A percentile compares a stretch with the other conserved stretches of the same genome.
These are phyloP conservation scores for Monochamus alternatus DNA, from an alignment of 2,888 invertebrate species.

Conservation along the genomic window DNA sequence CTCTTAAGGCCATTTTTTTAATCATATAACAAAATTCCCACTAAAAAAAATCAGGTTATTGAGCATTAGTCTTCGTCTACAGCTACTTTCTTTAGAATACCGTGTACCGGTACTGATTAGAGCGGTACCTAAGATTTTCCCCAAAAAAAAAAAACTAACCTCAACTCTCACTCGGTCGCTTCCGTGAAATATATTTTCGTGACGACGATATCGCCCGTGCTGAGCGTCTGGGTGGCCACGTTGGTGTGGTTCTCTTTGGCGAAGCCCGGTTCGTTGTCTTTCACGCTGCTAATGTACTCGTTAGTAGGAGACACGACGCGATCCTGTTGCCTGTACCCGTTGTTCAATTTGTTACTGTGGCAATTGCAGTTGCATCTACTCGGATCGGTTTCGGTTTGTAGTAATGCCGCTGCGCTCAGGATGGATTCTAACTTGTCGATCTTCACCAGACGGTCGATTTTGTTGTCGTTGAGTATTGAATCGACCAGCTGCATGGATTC, in stretches of 20 bases:
- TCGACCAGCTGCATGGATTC: slow-evolving; percentile 94
- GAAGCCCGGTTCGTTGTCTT: slow-evolving; percentile 66
- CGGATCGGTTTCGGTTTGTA: slow-evolving; percentile 73
- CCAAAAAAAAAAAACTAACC: slow-evolving; percentile 20
- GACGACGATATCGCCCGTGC: slow-evolving; percentile 94
- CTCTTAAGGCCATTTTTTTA: slow-evolving; percentile 7
- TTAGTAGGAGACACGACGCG: slow-evolving; percentile 66
- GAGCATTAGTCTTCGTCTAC: slow-evolving; percentile 48
- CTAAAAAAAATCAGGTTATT: slow-evolving; percentile 45
- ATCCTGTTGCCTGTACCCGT: slow-evolving; percentile 61
- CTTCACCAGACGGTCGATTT: slow-evolving; percentile 88
- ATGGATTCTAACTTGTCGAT: slow-evolving; percentile 91
- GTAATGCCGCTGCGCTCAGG: slow-evolving; percentile 83
- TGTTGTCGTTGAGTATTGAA: slow-evolving; percentile 85
- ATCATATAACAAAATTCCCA: slow-evolving; percentile 31
- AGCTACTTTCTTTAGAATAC: slow-evolving; percentile 41
- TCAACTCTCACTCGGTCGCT: slow-evolving; percentile 55
- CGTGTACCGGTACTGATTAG: slow-evolving; percentile 43
- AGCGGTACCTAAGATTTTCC: slow-evolving; percentile 22
- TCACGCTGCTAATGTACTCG: slow-evolving; percentile 60
- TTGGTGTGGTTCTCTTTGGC: slow-evolving; percentile 73
- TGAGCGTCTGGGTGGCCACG: slow-evolving; percentile 87
- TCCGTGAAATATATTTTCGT: slow-evolving; percentile 81
- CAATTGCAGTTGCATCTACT: slow-evolving; percentile 72
- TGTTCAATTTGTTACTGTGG: slow-evolving; percentile 67